phyloP scores from a whole-genome alignment of 2,113 vertebrate species.

The Gadus macrocephalus region DNA sequence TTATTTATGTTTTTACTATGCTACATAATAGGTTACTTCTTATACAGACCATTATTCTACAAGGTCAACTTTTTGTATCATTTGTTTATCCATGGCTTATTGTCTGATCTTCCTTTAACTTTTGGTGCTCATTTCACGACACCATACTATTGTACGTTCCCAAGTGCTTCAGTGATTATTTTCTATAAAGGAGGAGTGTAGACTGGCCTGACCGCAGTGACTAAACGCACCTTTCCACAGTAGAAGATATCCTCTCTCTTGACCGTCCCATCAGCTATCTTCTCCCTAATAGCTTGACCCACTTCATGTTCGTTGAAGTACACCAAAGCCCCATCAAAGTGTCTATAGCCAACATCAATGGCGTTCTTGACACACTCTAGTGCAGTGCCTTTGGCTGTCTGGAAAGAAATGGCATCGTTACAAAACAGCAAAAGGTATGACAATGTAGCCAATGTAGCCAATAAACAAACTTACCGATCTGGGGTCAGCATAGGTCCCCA shows the following conservation, averaged over 20 bases:
- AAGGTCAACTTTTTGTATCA: no score
- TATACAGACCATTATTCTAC: no score
- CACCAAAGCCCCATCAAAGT: constrained; percentile 85
- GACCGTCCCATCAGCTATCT: constrained; percentile 85
- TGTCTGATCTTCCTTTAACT: no score
- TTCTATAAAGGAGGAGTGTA: no score
- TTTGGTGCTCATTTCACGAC: no score
- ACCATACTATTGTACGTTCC: no score
- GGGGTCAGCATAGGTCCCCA: constrained; percentile 85
- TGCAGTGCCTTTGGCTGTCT: constrained; percentile 78
- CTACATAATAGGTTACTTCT: no score
- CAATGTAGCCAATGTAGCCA: background rate
- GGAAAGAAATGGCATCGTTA: constrained; percentile 6
- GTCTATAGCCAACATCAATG: constrained; percentile 86
- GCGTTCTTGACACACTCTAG: constrained; percentile 78
- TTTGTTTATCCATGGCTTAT: no score
- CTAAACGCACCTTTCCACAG: constrained; percentile 82
- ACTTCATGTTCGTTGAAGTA: constrained; percentile 90
- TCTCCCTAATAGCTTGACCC: constrained; percentile 84
- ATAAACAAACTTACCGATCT: constrained; percentile 67
- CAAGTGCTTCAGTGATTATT: no score
- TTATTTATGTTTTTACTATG: no score
- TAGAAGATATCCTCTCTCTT: constrained; percentile 89
- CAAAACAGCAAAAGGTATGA: background rate
- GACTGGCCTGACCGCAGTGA: background rate